Percentiles rank a stretch among this genome's conserved stretches.
Evolutionary conservation across 2,797 vertebrate genomes (phyloP).

Genomic region (Bryconaethiops microstoma): DNA sequence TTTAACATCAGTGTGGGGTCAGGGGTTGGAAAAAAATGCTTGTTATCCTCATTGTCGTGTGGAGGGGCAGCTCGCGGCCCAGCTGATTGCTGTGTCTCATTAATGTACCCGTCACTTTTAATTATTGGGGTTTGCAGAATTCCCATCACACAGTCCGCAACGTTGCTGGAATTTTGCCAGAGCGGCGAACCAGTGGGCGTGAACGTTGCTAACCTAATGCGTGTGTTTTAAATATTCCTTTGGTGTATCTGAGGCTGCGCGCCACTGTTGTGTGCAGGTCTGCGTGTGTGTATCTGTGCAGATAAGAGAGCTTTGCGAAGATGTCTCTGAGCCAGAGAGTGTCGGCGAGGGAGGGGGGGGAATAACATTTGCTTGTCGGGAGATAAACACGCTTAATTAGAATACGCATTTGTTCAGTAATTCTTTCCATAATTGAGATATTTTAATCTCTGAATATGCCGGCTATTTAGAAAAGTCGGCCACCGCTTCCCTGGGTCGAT

Average conservation of each 20-base stretch:
- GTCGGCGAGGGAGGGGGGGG: conserved; percentile 24
- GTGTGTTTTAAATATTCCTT: conserved; percentile 25
- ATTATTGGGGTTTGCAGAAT: conserved; percentile 32
- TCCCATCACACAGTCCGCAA: conserved; percentile 9
- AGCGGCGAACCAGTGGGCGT: too few species aligned
- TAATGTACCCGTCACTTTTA: conserved; percentile 44
- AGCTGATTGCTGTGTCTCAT: conserved; percentile 27
- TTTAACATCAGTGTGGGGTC: not conserved
- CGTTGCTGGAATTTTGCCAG: not conserved
- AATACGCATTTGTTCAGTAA: conserved; percentile 61
- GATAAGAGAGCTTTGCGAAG: conserved; percentile 56
- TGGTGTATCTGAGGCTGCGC: conserved; percentile 46
- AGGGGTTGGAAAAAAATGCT: not conserved
- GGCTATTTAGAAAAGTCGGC: conserved; percentile 56
- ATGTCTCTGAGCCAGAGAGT: conserved; percentile 46
- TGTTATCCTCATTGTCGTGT: not conserved
- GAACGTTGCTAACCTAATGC: conserved; percentile 10
- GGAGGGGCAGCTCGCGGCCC: conserved; percentile 15
- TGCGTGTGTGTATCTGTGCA: conserved; percentile 55
- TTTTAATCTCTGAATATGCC: conserved; percentile 58
- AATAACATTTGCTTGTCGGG: conserved; percentile 59
- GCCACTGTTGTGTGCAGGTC: conserved; percentile 42
- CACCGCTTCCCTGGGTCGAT: conserved; percentile 41
- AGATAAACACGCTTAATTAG: conserved; percentile 66
- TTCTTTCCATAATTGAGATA: conserved; percentile 62